phyloP scores from a whole-genome alignment of 2,113 vertebrate species.

The Bombycilla garrulus region DNA sequence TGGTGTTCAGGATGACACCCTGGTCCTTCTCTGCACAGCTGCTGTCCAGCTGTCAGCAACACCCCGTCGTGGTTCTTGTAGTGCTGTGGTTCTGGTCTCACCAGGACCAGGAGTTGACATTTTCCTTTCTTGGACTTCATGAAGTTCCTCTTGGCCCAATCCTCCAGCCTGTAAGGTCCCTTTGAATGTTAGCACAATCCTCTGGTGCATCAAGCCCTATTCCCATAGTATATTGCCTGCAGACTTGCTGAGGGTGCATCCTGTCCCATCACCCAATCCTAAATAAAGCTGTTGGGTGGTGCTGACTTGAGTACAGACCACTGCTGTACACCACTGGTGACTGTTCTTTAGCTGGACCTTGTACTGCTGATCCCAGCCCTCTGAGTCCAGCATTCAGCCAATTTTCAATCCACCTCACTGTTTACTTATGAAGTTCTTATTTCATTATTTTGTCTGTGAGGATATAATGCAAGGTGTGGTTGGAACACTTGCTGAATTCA shows the following conservation, averaged over 20 bases:
- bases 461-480: not conserved
- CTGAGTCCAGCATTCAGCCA: not conserved
- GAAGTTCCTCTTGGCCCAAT: not conserved
- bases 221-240: not conserved
- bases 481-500: not conserved
- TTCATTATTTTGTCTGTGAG: not conserved
- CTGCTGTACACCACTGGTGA: too few species aligned
- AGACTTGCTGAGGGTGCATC: not conserved
- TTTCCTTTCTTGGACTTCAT: not conserved
- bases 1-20: not conserved
- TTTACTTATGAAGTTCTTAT: not conserved
- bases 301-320: fast-evolving
- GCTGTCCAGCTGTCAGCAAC: not conserved
- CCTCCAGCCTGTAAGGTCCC: not conserved
- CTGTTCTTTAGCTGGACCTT: not conserved
- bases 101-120: not conserved
- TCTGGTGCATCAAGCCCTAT: not conserved
- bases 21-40: not conserved
- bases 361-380: not conserved
- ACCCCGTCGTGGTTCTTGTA: fast-evolving
- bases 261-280: not conserved
- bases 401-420: not conserved
- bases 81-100: too few species aligned
- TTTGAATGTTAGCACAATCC: not conserved
- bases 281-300: not conserved